Evolutionary conservation across 2,888 invertebrate genomes (phyloP).

Genomic region (Cantharis nigra): DNA sequence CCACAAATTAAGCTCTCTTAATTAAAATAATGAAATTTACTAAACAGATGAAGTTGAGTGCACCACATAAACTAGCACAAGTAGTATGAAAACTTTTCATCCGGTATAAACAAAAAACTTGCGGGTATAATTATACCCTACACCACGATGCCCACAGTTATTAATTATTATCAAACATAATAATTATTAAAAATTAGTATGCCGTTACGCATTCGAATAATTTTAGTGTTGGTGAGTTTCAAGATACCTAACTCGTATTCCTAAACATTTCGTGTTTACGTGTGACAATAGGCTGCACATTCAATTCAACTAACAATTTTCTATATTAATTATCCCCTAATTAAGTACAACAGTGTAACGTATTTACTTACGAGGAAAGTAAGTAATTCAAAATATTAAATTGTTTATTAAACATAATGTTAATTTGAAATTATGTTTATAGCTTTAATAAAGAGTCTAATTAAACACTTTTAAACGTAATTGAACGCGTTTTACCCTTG

Average conservation of each 20-base stretch:
- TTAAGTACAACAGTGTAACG: slow-evolving; percentile 24
- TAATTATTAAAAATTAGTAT: slow-evolving; percentile 19
- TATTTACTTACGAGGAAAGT: neutral
- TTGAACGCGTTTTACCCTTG: neutral
- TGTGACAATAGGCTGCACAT: slow-evolving; percentile 32
- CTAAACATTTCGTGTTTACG: slow-evolving; percentile 9
- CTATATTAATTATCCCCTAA: slow-evolving; percentile 41
- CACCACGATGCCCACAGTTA: slow-evolving; percentile 10
- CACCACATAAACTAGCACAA: slow-evolving; percentile 1
- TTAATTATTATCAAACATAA: slow-evolving; percentile 17
- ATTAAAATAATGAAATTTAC: slow-evolving; percentile 5
- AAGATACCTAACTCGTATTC: slow-evolving; percentile 11
- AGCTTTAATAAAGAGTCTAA: neutral
- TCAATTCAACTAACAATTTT: slow-evolving; percentile 38
- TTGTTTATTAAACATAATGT: neutral
- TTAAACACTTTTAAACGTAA: neutral
- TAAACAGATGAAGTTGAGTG: neutral
- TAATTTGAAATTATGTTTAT: neutral
- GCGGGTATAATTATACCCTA: slow-evolving; percentile 21
- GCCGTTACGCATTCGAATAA: slow-evolving; percentile 10
- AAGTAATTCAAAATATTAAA: neutral
- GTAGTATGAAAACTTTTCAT: slow-evolving; percentile 12
- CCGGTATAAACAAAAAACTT: slow-evolving; percentile 20
- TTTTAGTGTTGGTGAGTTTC: slow-evolving; percentile 9
- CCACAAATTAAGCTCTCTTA: neutral